phyloP scores from a whole-genome alignment of 1,140 invertebrate species.

The Gryllus bimaculatus region DNA sequence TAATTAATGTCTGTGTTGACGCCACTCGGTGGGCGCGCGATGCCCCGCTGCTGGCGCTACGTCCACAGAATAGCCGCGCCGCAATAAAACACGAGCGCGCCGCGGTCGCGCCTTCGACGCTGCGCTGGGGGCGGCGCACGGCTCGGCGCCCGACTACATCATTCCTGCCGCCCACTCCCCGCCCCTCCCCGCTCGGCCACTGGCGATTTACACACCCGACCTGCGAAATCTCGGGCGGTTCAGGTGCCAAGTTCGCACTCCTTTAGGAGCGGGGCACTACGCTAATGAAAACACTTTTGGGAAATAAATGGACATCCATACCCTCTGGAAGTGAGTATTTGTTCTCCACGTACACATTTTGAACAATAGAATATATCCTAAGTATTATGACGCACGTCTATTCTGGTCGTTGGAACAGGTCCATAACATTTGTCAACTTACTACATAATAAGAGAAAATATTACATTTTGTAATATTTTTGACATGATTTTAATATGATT shows the following conservation, averaged over 20 bases:
- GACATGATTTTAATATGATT: too few relatives aligned
- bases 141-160: too few relatives aligned
- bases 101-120: not conserved
- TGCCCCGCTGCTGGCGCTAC: not conserved
- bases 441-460: too few relatives aligned
- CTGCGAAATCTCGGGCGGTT: not conserved
- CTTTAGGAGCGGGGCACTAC: not conserved
- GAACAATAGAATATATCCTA: too few relatives aligned
- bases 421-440: too few relatives aligned
- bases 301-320: too few relatives aligned
- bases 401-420: too few relatives aligned
- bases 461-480: too few relatives aligned
- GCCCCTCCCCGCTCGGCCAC: not conserved
- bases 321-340: too few relatives aligned
- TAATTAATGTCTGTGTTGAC: constrained; percentile 1
- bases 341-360: too few relatives aligned
- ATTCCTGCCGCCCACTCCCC: not conserved
- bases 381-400: too few relatives aligned
- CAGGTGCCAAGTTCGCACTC: not conserved
- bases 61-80: not conserved
- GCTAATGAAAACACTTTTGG: not conserved
- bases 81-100: not conserved
- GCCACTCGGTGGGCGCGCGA: not conserved
- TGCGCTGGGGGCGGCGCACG: not conserved
- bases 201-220: not conserved